A percentile compares a stretch with the other conserved stretches of the same genome.
Evolutionary conservation across 2,113 vertebrate genomes (phyloP).

Genomic region (Phylloscopus trochilus): DNA sequence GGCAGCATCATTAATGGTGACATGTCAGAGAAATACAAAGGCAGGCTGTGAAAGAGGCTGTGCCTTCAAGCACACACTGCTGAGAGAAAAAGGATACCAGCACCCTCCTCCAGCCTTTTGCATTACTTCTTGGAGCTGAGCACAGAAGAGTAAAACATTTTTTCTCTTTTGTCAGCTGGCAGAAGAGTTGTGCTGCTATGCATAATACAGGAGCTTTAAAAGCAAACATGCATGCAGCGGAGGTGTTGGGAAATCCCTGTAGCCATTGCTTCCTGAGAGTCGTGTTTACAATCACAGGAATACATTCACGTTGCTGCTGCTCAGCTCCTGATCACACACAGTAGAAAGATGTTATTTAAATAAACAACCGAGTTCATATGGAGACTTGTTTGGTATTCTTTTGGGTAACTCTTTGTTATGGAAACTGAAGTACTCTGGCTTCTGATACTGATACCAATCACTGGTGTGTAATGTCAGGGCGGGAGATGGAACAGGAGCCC

Average conservation of each 20-base stretch:
- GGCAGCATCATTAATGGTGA: not conserved
- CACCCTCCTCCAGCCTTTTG: not conserved
- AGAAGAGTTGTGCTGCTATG: not conserved
- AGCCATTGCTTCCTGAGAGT: not conserved
- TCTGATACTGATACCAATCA: not conserved
- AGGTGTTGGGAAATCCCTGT: slow-evolving; percentile 33
- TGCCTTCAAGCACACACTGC: not conserved
- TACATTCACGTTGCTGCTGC: not conserved
- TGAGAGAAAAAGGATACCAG: not conserved
- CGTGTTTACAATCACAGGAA: not conserved
- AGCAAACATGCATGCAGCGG: not conserved
- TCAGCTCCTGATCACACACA: not conserved
- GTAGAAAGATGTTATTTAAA: not conserved
- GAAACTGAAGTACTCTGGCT: not conserved
- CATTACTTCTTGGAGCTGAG: not conserved
- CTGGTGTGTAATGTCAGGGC: not conserved
- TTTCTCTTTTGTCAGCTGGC: not conserved
- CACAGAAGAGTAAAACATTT: not conserved
- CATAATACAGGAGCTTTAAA: slow-evolving; percentile 27
- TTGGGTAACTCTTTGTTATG: not conserved
- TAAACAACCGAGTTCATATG: not conserved
- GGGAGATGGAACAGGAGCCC: not conserved
- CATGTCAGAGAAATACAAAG: not conserved
- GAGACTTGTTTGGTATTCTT: not conserved
- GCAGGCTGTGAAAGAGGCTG: not conserved